These are phyloP conservation scores for Leptestheria dahalacensis DNA, from an alignment of 1,140 invertebrate genomes.

Conservation along the genomic window DNA sequence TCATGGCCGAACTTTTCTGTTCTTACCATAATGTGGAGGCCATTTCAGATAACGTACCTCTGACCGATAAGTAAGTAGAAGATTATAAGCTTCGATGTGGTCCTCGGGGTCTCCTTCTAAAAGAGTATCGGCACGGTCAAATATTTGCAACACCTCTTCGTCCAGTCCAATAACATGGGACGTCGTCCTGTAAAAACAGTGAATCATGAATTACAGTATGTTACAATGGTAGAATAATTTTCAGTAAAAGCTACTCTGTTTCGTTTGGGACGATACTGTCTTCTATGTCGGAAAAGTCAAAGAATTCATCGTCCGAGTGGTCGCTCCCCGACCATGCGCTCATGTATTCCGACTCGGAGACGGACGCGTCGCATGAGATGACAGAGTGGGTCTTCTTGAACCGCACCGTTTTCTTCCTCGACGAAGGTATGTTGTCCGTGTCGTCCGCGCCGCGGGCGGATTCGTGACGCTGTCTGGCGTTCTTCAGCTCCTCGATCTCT, in stretches of 20 bases:
- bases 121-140: background rate
- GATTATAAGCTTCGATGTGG: background rate
- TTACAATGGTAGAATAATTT: too few relatives aligned
- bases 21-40: too few relatives aligned
- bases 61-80: background rate
- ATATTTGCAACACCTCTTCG: background rate
- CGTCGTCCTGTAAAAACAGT: background rate
- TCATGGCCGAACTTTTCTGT: too few relatives aligned
- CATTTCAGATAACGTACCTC: too few relatives aligned
- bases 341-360: background rate
- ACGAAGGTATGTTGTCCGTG: background rate
- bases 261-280: background rate
- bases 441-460: too few relatives aligned
- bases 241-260: background rate
- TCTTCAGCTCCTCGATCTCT: background rate
- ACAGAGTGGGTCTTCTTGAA: background rate
- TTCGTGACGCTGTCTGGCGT: background rate
- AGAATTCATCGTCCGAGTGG: background rate
- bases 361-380: background rate
- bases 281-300: background rate
- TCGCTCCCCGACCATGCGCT: background rate
- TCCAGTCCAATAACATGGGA: background rate
- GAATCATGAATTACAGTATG: too few relatives aligned
- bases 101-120: background rate
- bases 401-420: background rate